Evolutionary conservation across 2,888 invertebrate species (phyloP).

Genomic region (Aspidiotus rigidus): DNA sequence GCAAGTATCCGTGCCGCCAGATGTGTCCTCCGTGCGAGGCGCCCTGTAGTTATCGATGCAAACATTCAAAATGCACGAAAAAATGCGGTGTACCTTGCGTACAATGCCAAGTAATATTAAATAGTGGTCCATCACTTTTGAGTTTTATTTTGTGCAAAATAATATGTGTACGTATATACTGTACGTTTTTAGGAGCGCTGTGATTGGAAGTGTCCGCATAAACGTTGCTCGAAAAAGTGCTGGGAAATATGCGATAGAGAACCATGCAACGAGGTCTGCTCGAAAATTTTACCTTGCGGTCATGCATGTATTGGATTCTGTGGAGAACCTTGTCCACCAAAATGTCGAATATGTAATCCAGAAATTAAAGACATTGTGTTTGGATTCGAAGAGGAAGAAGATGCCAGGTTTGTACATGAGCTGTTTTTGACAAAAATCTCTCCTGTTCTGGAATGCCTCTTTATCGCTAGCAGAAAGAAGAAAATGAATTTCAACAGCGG

Average conservation of each 20-base stretch:
- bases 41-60: constrained; percentile 47
- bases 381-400: constrained; percentile 48
- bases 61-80: constrained; percentile 48
- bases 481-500: too few relatives aligned
- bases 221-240: constrained; percentile 35
- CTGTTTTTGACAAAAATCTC: too few relatives aligned
- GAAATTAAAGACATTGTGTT: constrained; percentile 45
- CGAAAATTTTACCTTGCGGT: constrained; percentile 31
- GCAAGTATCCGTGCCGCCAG: constrained; percentile 49
- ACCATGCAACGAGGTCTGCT: constrained; percentile 36
- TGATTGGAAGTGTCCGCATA: constrained; percentile 35
- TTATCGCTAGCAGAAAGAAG: too few relatives aligned
- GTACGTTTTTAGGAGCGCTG: constrained; percentile 39
- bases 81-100: constrained; percentile 45
- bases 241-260: constrained; percentile 36
- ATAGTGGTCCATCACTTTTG: background rate
- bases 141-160: background rate
- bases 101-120: constrained; percentile 40
- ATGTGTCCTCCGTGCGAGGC: constrained; percentile 51
- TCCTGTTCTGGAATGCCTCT: too few relatives aligned
- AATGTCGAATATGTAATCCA: constrained; percentile 51
- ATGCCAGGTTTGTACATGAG: constrained; percentile 42
- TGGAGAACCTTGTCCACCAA: constrained; percentile 39
- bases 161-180: background rate
- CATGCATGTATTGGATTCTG: constrained; percentile 38